Evolutionary conservation across 2,888 invertebrate species (phyloP).

Genomic region (Fragum fragum): DNA sequence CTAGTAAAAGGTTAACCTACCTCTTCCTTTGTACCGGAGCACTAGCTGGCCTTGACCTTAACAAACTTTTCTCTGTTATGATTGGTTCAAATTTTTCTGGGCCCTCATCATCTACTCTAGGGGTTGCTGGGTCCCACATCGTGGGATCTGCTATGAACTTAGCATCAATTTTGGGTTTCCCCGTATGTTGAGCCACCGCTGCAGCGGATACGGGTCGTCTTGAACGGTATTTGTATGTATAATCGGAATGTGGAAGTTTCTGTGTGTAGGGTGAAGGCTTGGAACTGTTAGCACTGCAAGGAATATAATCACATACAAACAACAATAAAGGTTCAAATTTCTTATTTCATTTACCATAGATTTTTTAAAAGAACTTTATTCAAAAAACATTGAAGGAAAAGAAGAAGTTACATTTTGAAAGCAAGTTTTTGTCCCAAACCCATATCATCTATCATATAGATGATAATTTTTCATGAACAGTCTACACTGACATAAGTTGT

Average conservation of each 20-base stretch:
- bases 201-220: constrained; percentile 80
- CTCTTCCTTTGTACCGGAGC: constrained; percentile 79
- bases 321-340: too few species aligned
- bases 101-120: constrained; percentile 67
- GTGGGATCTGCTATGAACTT: constrained; percentile 84
- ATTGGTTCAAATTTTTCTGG: constrained; percentile 54
- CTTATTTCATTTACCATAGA: too few species aligned
- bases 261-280: constrained; percentile 84
- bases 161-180: constrained; percentile 84
- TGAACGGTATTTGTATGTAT: constrained; percentile 70
- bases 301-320: too few species aligned
- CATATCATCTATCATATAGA: too few species aligned
- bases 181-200: constrained; percentile 43
- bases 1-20: too few species aligned
- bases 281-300: constrained; percentile 34
- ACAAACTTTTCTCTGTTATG: constrained; percentile 49
- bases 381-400: too few species aligned
- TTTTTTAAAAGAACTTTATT: too few species aligned
- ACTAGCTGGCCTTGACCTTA: constrained; percentile 78
- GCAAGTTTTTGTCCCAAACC: too few species aligned
- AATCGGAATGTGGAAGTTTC: constrained; percentile 79
- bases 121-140: constrained; percentile 85
- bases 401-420: too few species aligned
- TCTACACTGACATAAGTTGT: too few species aligned
- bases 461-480: too few species aligned